Evolutionary conservation across 2,113 vertebrate species (phyloP), one percentile per base, ranked within the genome.

Genomic region (Sciurus niger): DNA sequence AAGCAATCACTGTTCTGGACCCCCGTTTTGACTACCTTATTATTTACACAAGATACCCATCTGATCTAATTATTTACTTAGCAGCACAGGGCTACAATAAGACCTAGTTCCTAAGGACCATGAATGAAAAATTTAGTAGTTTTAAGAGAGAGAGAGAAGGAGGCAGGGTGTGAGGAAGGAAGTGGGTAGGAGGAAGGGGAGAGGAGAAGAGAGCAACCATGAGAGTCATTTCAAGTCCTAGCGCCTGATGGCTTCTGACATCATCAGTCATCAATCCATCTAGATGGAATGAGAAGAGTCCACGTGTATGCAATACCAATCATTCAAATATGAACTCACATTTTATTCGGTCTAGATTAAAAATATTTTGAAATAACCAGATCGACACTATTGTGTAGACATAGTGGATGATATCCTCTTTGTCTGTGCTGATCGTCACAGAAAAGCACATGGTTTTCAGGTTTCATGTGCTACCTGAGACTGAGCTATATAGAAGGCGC

Each of bases 1-100:
- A 98, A 96, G 97, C 68, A 84, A 1, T 96, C 63, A 97, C 91
- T 92, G 73, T 90, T 98, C 95, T 90, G 78, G 84, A 1, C 88
- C 79, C 90, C 83, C 90, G 88, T 93, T 98, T 95, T 93, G 78
- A 92, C 48, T 89, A 92, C 76, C 94, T 97, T 97, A 90, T 74
- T 94, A 97, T 80, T 92, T 96, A 95, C 51, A 67, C 70, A 79
- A 93, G 77, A 79, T 94, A 89, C 95, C 94, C 98, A 96, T 93
- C 1, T 0, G 65, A 68, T 91, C 65, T 79, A 82, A 89, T 93
- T 89, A 97, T 85, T 98, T 94, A 95, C 76, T 94, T 88, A 88
- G 89, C 58, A 80, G 95, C 78, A 96, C 85, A 94, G 63, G 67
- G 89, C 67, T 88, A 48, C 84, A 84, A 55, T 79, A 91, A 76